phyloP scores from a whole-genome alignment of 1,140 invertebrate genomes.

The Megalopta genalis region DNA sequence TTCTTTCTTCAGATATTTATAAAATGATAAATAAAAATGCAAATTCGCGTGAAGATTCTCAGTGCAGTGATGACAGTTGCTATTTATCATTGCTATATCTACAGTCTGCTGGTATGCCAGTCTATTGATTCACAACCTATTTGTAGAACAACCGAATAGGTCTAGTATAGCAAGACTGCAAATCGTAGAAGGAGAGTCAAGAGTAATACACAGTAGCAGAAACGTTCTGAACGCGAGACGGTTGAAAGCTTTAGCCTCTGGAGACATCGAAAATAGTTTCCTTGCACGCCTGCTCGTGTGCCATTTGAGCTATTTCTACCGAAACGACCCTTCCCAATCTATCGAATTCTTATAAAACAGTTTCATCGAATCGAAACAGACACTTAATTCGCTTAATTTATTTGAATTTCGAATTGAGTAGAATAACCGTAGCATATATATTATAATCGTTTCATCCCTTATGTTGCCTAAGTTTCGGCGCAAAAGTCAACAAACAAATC shows the following conservation, averaged over 20 bases:
- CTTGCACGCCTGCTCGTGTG: neutral
- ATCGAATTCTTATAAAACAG: neutral
- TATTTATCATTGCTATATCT: neutral
- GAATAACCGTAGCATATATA: neutral
- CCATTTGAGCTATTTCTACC: neutral
- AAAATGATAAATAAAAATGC: too few relatives aligned
- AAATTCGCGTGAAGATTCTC: too few relatives aligned
- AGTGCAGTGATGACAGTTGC: too few relatives aligned
- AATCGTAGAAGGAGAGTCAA: neutral
- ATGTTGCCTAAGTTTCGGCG: neutral
- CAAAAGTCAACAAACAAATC: too few relatives aligned
- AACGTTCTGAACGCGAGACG: neutral
- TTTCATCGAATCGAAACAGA: neutral
- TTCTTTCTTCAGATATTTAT: too few relatives aligned
- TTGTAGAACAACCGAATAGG: neutral
- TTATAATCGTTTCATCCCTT: slow-evolving; percentile 17
- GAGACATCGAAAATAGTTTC: neutral
- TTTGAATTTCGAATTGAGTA: neutral
- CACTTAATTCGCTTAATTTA: neutral
- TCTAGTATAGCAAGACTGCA: too few relatives aligned
- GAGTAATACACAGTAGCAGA: neutral
- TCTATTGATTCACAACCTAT: slow-evolving; percentile 12
- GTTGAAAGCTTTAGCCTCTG: neutral
- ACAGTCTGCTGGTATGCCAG: neutral
- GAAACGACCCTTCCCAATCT: neutral